Conservation (phyloP, 2,888 invertebrate genomes). For the Oxytorus armatus region DNA sequence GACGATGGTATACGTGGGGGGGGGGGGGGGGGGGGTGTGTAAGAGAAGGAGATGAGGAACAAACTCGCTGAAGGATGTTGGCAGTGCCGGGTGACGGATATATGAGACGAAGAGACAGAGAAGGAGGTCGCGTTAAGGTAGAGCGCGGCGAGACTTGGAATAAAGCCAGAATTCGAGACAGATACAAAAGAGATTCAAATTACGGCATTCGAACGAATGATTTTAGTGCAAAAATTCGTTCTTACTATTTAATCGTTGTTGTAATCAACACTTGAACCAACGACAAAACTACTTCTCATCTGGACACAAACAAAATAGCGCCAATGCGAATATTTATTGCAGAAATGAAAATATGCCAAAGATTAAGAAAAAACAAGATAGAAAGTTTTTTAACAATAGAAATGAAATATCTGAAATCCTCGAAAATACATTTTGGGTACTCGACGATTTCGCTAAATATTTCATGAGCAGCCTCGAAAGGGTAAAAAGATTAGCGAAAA, state of each 20-base stretch:
- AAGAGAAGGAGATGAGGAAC: conserved; percentile 36
- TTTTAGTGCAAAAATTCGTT: neutral
- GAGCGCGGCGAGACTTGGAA: conserved; percentile 10
- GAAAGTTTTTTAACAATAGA: neutral
- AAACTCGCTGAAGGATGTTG: conserved; percentile 20
- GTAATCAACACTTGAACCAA: no score
- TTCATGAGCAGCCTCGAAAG: neutral
- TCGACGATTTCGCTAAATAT: neutral
- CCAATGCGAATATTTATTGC: neutral
- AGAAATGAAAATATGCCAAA: neutral
- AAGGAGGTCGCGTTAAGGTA: conserved; percentile 34
- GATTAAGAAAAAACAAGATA: neutral
- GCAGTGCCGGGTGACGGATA: conserved; percentile 21
- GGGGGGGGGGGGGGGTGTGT: conserved; percentile 37
- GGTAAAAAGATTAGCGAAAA: neutral
- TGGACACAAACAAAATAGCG: neutral
- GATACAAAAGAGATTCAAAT: conserved; percentile 30
- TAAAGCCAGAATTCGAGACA: conserved; percentile 41
- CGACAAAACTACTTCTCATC: neutral
- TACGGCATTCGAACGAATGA: conserved; percentile 17
- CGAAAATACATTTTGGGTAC: neutral
- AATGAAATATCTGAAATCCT: neutral
- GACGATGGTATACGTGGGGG: conserved; percentile 4
- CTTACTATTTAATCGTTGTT: neutral
- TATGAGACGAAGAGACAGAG: conserved; percentile 40